Conservation (phyloP, 92 coral and sea anemone genomes). For the Metridium senile region DNA sequence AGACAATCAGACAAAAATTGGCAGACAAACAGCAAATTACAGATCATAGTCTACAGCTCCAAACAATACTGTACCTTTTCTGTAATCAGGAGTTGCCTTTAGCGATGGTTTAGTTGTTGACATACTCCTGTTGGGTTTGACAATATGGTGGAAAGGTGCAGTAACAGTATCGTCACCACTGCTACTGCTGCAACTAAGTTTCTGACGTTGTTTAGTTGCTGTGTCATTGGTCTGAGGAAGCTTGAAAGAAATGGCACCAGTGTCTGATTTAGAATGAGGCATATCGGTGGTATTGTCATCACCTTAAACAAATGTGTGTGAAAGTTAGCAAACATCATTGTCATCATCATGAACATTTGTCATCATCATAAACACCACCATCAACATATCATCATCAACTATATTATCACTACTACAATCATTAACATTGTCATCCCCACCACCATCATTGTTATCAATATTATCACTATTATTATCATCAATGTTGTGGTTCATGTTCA, state of each 20-base stretch:
- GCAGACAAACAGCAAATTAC: too few relatives aligned
- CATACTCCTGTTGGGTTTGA: conserved; percentile 46
- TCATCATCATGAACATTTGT: too few relatives aligned
- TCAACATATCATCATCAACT: too few relatives aligned
- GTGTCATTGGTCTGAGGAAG: conserved; percentile 50
- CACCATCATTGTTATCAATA: too few relatives aligned
- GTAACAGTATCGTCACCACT: conserved; percentile 88
- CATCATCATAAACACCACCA: too few relatives aligned
- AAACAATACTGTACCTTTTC: conserved; percentile 41
- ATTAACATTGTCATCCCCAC: too few relatives aligned
- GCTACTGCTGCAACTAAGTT: conserved; percentile 68
- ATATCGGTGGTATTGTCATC: not conserved
- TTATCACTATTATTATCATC: too few relatives aligned
- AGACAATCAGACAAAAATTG: too few relatives aligned
- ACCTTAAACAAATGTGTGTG: not conserved
- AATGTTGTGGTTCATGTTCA: too few relatives aligned
- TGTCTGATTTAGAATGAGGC: conserved; percentile 28
- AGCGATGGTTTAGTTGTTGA: conserved; percentile 63
- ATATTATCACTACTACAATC: not conserved
- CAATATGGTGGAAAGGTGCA: conserved; percentile 49
- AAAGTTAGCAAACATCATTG: too few relatives aligned
- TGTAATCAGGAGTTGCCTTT: conserved; percentile 75
- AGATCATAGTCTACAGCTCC: too few relatives aligned
- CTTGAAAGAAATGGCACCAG: conserved; percentile 65
- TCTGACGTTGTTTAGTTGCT: conserved; percentile 15